Evolutionary conservation across 2,888 invertebrate genomes (phyloP).

Genomic region (Galerucella nymphaeae): DNA sequence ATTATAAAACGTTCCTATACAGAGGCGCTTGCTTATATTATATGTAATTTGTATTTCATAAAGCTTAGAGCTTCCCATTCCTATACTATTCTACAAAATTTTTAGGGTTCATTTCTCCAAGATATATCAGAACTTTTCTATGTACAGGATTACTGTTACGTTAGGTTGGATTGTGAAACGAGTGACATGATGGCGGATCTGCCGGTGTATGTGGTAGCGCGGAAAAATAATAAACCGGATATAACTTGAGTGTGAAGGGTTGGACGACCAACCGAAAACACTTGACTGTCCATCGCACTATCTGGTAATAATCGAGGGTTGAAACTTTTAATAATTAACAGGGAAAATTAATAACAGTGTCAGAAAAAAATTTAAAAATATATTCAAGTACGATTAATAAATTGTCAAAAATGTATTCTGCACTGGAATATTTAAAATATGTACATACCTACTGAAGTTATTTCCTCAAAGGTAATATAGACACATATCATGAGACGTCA

Average conservation of each 20-base stretch:
- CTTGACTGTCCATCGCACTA: slow-evolving; percentile 21
- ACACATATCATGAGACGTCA: slow-evolving; percentile 13
- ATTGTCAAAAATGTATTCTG: too few species aligned
- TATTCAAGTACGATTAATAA: too few species aligned
- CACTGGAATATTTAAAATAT: background rate
- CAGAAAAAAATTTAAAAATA: background rate
- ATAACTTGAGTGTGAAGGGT: slow-evolving; percentile 23
- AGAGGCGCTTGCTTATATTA: too few species aligned
- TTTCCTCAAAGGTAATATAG: slow-evolving; percentile 1
- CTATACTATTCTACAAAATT: too few species aligned
- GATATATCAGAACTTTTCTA: too few species aligned
- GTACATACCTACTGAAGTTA: too few species aligned
- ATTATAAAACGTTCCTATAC: too few species aligned
- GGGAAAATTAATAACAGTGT: background rate
- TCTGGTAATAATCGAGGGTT: background rate
- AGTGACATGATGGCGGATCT: background rate
- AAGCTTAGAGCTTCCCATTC: too few species aligned
- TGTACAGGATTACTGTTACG: too few species aligned
- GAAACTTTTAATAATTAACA: background rate
- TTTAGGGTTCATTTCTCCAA: too few species aligned
- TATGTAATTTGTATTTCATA: too few species aligned
- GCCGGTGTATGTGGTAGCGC: slow-evolving; percentile 11
- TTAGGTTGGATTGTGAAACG: too few species aligned
- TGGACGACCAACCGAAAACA: slow-evolving; percentile 14
- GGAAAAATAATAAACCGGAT: slow-evolving; percentile 31